These are phyloP conservation scores for Nannobrachium achirus DNA, from an alignment of 2,113 vertebrate genomes.

Conservation along the genomic window DNA sequence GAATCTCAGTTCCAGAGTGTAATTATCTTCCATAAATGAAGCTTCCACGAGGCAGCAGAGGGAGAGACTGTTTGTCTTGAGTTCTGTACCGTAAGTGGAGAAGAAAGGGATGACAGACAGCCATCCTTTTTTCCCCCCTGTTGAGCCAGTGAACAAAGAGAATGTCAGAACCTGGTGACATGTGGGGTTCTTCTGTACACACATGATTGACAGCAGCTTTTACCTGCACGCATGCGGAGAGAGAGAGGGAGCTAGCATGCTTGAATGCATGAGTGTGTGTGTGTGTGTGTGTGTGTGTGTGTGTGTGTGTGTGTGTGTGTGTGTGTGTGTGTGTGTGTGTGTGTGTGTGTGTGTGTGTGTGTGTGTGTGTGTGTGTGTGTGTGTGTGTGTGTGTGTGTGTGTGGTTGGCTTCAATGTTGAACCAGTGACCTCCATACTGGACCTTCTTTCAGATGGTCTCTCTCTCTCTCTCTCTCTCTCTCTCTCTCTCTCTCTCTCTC, in stretches of 20 bases:
- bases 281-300: slow-evolving; percentile 14
- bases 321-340: slow-evolving; percentile 11
- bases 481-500: too few relatives aligned
- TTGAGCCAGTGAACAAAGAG: slow-evolving; percentile 33
- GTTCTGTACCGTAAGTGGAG: neutral
- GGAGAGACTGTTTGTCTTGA: slow-evolving; percentile 15
- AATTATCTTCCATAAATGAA: slow-evolving; percentile 15
- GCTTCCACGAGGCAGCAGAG: neutral
- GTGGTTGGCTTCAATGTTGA: neutral
- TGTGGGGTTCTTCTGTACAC: slow-evolving; percentile 50
- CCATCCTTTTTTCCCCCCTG: slow-evolving; percentile 20
- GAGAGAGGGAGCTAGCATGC: neutral
- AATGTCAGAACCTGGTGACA: slow-evolving; percentile 60
- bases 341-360: neutral
- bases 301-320: slow-evolving; percentile 2
- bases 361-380: neutral
- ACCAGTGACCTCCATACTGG: too few relatives aligned
- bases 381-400: slow-evolving; percentile 1
- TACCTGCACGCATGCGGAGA: slow-evolving; percentile 34
- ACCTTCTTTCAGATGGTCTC: too few relatives aligned
- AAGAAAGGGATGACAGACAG: neutral
- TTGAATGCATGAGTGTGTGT: neutral
- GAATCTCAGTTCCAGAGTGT: slow-evolving; percentile 13
- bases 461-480: too few relatives aligned
- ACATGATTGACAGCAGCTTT: slow-evolving; percentile 65